Evolutionary conservation across 1,140 invertebrate species (phyloP).

Genomic region (honey bee (Apis mellifera)): Amel_HAv3.1 CM009934.2:10330001-10330500

Average conservation of each 20-base stretch:
- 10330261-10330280: slow-evolving; percentile 1
- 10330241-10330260: neutral
- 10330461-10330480: neutral
- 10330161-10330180: too few species aligned
- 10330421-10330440: slow-evolving; percentile 2
- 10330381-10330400: neutral
- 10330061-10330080: too few species aligned
- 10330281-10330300: neutral
- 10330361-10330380: neutral
- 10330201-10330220: too few species aligned
- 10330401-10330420: neutral
- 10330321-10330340: neutral
- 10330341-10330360: neutral
- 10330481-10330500: too few species aligned
- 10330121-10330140: neutral
- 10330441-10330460: neutral
- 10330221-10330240: neutral
- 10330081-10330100: neutral
- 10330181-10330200: too few species aligned
- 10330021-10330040: too few species aligned
- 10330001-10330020: neutral
- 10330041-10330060: too few species aligned
- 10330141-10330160: neutral
- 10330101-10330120: neutral
- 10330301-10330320: neutral